Evolutionary conservation across 2,797 vertebrate genomes (phyloP), one percentile per base, ranked within the genome.

Genomic region (Morus bassanus): DNA sequence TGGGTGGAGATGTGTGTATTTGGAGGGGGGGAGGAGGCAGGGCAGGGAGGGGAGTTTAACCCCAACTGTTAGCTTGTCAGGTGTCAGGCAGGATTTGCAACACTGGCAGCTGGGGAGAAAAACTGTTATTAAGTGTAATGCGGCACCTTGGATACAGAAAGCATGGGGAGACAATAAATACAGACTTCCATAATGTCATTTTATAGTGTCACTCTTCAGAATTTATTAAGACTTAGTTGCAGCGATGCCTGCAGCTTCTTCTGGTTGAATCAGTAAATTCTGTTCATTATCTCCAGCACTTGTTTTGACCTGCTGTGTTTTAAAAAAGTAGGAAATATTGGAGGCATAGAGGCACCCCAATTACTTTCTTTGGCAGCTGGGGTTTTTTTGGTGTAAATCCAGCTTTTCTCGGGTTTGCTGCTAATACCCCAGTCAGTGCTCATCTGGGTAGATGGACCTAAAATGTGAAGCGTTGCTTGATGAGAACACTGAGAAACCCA

Each of bases 71-170:
- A 13, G 35, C 54, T 75, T 88, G 76, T 89, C 91, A 91, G 81
- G 46, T 82, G 50, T 53, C 86, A 53, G 59, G 48, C 53, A 56
- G 75, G 41, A 59, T 96, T 95, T 90, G 65, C 83, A 81, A 2
- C 46, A 9, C 82, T 69, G 69, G 93, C 94, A 96, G 74, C 77
- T 68, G 59, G 74, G 70, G 65, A 73, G 63, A 59, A 91, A 81
- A 93, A 57, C 88, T 90, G 88, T 94, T 90, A 82, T 90, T 92
- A 96, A 93, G 72, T 50, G 83, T 95, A 91, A 93, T 0, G 18
- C 2, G 11, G 80, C 67, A 70, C 93, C 90, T 37, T 79, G 95
- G 86, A 76, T 88, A 64, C 11, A 18, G 14, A 77, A 82, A 77
- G 67, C 91, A 78, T 48, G 83, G 93, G 80, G 83, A 87, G 85